Base-by-base conservation (phyloP, 2,888 invertebrate species). In the Ctenicera cuprea region DNA sequence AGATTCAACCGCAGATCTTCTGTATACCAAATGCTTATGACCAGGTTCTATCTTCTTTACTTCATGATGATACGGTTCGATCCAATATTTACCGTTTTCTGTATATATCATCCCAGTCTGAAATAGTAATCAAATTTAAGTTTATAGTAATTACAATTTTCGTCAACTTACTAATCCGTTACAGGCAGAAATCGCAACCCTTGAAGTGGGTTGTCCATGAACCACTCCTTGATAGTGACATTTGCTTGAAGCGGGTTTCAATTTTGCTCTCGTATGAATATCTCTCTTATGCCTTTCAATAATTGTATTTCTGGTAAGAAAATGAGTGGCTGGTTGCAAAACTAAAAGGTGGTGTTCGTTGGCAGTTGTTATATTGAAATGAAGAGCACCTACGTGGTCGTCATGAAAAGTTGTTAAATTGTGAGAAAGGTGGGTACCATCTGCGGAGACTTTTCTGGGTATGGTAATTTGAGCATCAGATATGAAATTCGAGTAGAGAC, bases 201-300 rank as follows among this genome's bases (percentile, higher is more conserved):
- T 90, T 41, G 95, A 95, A 69, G 88, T 87, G 5, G 90, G 87
- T 78, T 94, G 92, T 54, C 93, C 94, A 67, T 91, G 88, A 74
- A 96, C 89, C 80, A 90, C 88, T 78, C 96, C 96, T 72, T 92
- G 92, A 87, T 93, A 95, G 88, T 95, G 95, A 86, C 96, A 96
- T 66, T 89, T 88, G 43, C 89, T 90, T 74, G 90, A 89, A 62
- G 89, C 86, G 26, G 87, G 84, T 73, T 85, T 85, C 52, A 90
- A 89, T 79, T 86, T 87, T 52, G 87, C 85, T 71, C 92, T 89
- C 71, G 89, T 89, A 76, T 91, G 88, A 57, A 89, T 87, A 77
- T 88, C 86, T 43, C 87, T 86, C 78, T 87, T 87, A 83, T 92
- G 92, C 67, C 93, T 89, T 87, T 96, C 95, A 78, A 96, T 89